Evolutionary conservation across 2,888 invertebrate species (phyloP).

Genomic region (Drosophila pseudotakahashii): DNA sequence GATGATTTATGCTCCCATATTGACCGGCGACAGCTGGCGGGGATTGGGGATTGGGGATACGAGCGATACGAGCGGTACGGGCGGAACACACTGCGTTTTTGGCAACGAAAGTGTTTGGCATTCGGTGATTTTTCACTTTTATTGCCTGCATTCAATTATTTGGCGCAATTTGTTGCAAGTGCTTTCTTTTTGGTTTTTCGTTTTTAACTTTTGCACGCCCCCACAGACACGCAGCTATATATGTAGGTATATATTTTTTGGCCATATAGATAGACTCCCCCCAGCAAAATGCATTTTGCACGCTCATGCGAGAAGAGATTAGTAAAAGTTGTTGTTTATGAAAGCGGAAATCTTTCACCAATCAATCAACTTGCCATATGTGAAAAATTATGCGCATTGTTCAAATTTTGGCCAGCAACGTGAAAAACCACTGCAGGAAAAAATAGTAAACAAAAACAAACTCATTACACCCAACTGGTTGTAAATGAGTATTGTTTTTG

Average conservation of each 20-base stretch:
- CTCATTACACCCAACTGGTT: conserved; percentile 10
- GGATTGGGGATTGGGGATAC: background rate
- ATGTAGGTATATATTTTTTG: background rate
- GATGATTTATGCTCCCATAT: conserved; percentile 39
- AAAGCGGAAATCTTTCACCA: conserved; percentile 75
- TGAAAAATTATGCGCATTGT: conserved; percentile 40
- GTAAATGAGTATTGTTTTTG: conserved; percentile 6
- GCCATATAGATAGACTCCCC: background rate
- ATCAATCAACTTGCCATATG: conserved; percentile 63
- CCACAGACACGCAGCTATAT: conserved; percentile 27
- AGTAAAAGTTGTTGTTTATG: conserved; percentile 72
- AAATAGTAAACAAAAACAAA: conserved; percentile 1
- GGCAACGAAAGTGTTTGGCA: conserved; percentile 68
- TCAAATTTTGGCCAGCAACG: conserved; percentile 22
- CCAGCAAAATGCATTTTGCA: conserved; percentile 30
- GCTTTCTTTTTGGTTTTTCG: conserved; percentile 25
- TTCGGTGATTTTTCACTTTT: conserved; percentile 47
- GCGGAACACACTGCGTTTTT: conserved; percentile 29
- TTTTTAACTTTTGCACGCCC: conserved; percentile 26
- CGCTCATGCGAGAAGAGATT: conserved; percentile 43
- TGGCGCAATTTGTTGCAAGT: conserved; percentile 46
- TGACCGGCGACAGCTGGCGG: conserved; percentile 24
- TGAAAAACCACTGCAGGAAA: conserved; percentile 16
- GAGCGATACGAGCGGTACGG: background rate
- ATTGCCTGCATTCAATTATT: conserved; percentile 51